Evolutionary conservation across 2,113 vertebrate species (phyloP), one percentile per base, ranked within the genome.

Genomic region (Donacobius atricapilla): DNA sequence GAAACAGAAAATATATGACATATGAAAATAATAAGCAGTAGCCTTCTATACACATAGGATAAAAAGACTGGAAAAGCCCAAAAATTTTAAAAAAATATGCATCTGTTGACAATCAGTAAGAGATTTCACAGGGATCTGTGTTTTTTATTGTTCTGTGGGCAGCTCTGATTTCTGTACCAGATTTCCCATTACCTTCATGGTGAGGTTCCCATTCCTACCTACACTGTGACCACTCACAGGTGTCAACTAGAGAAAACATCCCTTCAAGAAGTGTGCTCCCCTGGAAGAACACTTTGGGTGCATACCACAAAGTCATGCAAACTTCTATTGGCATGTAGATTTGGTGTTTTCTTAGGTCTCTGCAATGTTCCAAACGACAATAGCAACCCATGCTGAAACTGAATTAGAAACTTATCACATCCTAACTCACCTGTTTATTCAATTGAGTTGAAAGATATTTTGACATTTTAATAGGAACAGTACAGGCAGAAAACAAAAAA

Each of bases 11-110:
- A 80, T 23, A 73, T 17, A 45, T 1, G 47, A 75, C 18, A 20
- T 21, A 30, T 82, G 54, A 83, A 96, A 76, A 72, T 33, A 87
- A 70, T 20, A 88, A 80, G 19, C 40, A 53, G 40, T 37, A 75
- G 15, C 28, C 54, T 54, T 42, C 56, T 27, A 75, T 8, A 70
- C 6, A 18, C 12, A 45, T 16, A 33, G 5, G 15, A 37, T 54
- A 90, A 80, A 58, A 85, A 73, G 54, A 51, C 0, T 28, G 51
- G 40, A 93, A 90, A 93, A 80, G 28, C 15, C 25, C 21, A 7
- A 14, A 65, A 53, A 73, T 58, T 45, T 11, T n/a, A n/a, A 5
- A 54, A 24, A 89, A 77, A 15, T 18, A 68, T 19, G 35, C 18
- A 64, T 66, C 33, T 61, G 25, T 17, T 61, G 64, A 60, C n/a